Conservation (phyloP, 2,888 invertebrate genomes). For the Polymixis flavicincta region DNA sequence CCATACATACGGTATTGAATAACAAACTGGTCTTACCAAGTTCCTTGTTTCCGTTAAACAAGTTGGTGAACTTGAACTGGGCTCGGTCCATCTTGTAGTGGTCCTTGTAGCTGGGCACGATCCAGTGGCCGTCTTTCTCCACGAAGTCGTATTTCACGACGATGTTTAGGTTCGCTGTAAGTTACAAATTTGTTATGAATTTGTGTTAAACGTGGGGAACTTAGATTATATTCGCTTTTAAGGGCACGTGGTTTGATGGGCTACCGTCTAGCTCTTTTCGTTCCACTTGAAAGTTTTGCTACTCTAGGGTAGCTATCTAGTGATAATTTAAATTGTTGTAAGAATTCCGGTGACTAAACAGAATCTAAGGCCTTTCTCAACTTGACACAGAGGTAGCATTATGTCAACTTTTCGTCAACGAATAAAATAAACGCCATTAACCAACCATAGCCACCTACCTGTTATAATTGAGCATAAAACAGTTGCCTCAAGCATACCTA, state of each 20-base stretch:
- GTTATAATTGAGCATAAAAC: conserved; percentile 7
- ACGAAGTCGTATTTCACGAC: conserved; percentile 85
- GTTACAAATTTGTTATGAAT: background rate
- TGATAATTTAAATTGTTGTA: too few species aligned
- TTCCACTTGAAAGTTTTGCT: background rate
- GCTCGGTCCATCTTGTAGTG: conserved; percentile 87
- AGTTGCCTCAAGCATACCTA: conserved; percentile 32
- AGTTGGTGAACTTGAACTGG: conserved; percentile 87
- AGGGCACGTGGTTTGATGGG: background rate
- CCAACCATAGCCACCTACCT: background rate
- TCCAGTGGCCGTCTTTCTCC: conserved; percentile 84
- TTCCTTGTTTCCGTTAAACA: conserved; percentile 86
- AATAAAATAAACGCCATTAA: background rate
- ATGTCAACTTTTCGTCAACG: background rate
- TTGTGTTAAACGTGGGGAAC: background rate
- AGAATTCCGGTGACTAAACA: too few species aligned
- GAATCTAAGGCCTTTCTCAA: background rate
- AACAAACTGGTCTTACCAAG: conserved; percentile 77
- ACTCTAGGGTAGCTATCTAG: too few species aligned
- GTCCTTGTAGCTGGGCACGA: conserved; percentile 82
- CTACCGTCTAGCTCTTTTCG: background rate
- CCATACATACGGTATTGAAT: conserved; percentile 11
- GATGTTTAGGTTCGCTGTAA: conserved; percentile 86
- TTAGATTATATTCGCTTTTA: background rate
- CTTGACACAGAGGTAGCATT: background rate